phyloP scores from a whole-genome alignment of 2,113 vertebrate genomes.

The Struthio camelus region DNA sequence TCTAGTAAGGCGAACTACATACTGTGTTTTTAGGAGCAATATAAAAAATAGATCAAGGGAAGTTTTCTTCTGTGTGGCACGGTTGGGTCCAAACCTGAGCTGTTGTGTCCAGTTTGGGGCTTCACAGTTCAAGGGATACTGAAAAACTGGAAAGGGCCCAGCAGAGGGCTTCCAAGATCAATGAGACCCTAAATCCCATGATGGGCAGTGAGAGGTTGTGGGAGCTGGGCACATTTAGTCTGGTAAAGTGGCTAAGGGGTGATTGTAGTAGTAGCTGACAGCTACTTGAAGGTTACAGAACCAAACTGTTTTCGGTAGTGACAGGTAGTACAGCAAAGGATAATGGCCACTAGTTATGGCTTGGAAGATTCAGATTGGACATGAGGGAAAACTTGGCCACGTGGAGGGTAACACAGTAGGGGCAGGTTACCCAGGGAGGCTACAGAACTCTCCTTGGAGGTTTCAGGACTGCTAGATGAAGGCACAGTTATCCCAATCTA shows the following conservation, averaged over 20 bases:
- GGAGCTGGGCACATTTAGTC: background rate
- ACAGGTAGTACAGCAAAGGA: background rate
- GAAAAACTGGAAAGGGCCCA: background rate
- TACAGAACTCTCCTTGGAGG: background rate
- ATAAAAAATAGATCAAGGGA: background rate
- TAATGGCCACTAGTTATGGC: background rate
- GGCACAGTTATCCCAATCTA: background rate
- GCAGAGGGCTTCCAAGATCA: background rate
- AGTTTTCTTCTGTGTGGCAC: background rate
- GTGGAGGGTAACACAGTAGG: background rate
- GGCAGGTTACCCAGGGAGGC: background rate
- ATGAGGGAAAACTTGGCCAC: background rate
- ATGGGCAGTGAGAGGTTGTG: background rate
- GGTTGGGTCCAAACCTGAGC: background rate
- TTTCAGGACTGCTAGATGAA: background rate
- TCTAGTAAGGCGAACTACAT: background rate
- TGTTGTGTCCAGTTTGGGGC: background rate
- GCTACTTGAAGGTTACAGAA: background rate
- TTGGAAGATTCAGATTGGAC: background rate
- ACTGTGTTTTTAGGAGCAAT: background rate
- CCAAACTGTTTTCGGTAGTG: background rate
- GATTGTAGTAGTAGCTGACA: background rate
- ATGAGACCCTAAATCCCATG: background rate
- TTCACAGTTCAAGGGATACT: background rate
- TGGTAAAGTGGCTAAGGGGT: background rate